These are phyloP conservation scores for Isotomurus palustris DNA, from an alignment of 2,888 invertebrate genomes.

Conservation along the genomic window DNA sequence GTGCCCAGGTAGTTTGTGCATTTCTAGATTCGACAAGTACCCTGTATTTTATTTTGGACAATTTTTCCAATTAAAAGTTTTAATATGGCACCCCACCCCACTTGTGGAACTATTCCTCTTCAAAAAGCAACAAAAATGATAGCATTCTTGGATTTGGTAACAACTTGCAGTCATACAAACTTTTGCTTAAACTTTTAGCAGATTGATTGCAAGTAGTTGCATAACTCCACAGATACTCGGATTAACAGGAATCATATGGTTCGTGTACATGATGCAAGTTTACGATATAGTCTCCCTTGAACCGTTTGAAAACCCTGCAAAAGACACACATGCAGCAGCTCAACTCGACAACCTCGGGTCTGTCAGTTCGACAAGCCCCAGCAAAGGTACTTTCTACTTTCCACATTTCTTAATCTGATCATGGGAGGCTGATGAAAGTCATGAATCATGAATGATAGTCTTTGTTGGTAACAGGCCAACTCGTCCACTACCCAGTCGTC, in stretches of 20 bases:
- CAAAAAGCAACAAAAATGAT: constrained; percentile 25
- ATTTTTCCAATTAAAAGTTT: too few species aligned
- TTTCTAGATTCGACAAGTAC: too few species aligned
- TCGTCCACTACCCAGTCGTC: too few species aligned
- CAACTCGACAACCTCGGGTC: constrained; percentile 4
- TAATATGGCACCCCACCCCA: constrained; percentile 23
- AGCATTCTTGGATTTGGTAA: constrained; percentile 37
- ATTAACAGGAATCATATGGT: constrained; percentile 36
- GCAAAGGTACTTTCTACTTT: background rate
- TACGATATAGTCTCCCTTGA: constrained; percentile 31
- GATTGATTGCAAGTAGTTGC: background rate
- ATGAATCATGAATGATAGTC: too few species aligned
- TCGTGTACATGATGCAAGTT: constrained; percentile 31
- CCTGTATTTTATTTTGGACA: too few species aligned
- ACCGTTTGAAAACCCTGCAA: constrained; percentile 29
- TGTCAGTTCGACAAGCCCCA: background rate
- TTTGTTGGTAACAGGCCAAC: too few species aligned
- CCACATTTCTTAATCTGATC: too few species aligned
- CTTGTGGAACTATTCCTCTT: constrained; percentile 26
- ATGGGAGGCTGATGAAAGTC: too few species aligned
- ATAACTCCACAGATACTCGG: constrained; percentile 27
- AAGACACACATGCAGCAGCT: background rate
- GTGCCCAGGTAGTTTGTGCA: too few species aligned
- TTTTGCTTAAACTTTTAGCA: background rate
- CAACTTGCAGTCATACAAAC: too few species aligned